Percentiles rank a stretch among this genome's conserved stretches.
These are phyloP conservation scores for Forbesichthys agassizii DNA, from an alignment of 2,113 vertebrate genomes.

Conservation along the genomic window DNA sequence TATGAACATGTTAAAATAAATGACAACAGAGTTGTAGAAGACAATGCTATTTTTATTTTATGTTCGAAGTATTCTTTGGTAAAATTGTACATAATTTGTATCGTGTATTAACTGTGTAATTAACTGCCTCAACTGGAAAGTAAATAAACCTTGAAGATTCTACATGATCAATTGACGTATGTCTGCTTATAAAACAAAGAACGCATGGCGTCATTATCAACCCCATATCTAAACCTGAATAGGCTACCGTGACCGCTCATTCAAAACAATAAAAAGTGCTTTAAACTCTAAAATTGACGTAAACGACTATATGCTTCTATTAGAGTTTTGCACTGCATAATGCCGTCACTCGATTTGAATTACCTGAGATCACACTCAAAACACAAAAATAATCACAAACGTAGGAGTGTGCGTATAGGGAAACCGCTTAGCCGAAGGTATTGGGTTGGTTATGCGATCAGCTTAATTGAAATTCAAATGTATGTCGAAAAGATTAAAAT, in stretches of 20 bases:
- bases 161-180: constrained; percentile 53
- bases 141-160: constrained; percentile 81
- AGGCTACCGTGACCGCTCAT: no score
- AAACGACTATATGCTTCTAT: no score
- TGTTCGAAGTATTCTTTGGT: constrained; percentile 81
- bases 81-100: constrained; percentile 85
- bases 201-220: neutral
- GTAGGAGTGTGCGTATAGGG: constrained; percentile 38
- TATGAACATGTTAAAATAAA: constrained; percentile 79
- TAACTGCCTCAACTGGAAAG: constrained; percentile 80
- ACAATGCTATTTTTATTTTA: constrained; percentile 82
- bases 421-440: constrained; percentile 33
- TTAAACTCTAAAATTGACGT: no score
- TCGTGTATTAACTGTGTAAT: constrained; percentile 83
- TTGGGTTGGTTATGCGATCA: constrained; percentile 17
- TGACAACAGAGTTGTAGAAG: constrained; percentile 78
- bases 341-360: neutral
- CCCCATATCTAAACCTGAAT: no score
- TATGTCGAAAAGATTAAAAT: constrained; percentile 58
- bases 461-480: constrained; percentile 50
- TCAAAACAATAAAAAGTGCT: no score
- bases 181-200: constrained; percentile 21
- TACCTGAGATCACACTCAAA: constrained; percentile 1
- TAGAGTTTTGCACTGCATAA: no score
- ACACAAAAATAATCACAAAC: constrained; percentile 35